A percentile compares a stretch with the other conserved stretches of the same genome.
Evolutionary conservation across 2,113 vertebrate genomes (phyloP).

Genomic region (Epinephelus moara): DNA sequence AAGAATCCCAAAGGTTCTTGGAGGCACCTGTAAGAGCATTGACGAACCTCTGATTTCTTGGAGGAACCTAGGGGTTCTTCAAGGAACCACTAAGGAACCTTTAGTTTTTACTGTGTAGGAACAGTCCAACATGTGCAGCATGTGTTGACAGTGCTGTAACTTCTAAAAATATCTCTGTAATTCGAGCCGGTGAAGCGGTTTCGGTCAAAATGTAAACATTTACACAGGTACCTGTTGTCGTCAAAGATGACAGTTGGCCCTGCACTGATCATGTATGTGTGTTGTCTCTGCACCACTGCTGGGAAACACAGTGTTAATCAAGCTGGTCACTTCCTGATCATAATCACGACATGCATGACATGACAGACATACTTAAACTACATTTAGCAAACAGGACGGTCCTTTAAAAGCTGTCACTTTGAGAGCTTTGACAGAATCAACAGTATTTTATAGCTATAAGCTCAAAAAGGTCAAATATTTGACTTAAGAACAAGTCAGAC

Average conservation of each 20-base stretch:
- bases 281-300: not conserved
- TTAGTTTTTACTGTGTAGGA: too few species aligned
- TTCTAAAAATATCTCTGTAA: not conserved
- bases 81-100: too few species aligned
- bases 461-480: not conserved
- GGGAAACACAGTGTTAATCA: too few species aligned
- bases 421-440: not conserved
- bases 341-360: not conserved
- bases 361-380: not conserved
- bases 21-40: too few species aligned
- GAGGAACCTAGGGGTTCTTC: too few species aligned
- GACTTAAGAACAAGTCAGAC: not conserved
- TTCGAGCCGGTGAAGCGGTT: not conserved
- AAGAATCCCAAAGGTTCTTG: too few species aligned
- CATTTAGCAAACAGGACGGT: not conserved
- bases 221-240: not conserved
- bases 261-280: not conserved
- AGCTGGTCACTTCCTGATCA: not conserved
- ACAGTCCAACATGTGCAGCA: not conserved
- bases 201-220: not conserved
- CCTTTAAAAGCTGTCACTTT: not conserved
- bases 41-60: too few species aligned
- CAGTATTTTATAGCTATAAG: not conserved
- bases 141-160: not conserved
- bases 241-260: not conserved